A percentile compares a stretch with the other conserved stretches of the same genome.
Evolutionary conservation across 2,113 vertebrate species (phyloP).

Genomic region (Mola mola): DNA sequence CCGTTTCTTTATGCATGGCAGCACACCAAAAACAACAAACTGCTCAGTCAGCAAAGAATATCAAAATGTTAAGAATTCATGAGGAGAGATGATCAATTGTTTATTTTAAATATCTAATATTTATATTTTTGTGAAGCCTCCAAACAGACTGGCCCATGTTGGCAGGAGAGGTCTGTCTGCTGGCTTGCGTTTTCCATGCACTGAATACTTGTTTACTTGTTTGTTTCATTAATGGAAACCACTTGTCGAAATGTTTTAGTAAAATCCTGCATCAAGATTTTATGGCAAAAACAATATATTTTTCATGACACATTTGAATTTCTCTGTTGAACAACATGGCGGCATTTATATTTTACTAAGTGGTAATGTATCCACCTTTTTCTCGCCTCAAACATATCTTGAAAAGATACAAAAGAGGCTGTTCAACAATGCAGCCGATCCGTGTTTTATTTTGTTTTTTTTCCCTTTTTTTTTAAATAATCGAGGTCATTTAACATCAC

Average conservation of each 20-base stretch:
- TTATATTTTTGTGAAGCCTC: constrained; percentile 77
- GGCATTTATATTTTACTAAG: constrained; percentile 83
- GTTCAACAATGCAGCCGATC: too few relatives aligned
- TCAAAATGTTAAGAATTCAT: constrained; percentile 73
- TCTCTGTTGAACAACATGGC: constrained; percentile 81
- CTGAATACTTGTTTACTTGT: constrained; percentile 76
- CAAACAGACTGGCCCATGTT: constrained; percentile 73
- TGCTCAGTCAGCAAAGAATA: constrained; percentile 67
- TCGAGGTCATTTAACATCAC: constrained; percentile 50
- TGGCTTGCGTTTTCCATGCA: constrained; percentile 66
- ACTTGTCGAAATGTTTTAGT: constrained; percentile 82
- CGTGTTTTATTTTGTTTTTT: too few relatives aligned
- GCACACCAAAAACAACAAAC: constrained; percentile 64
- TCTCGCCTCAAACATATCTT: constrained; percentile 63
- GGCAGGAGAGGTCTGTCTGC: constrained; percentile 73
- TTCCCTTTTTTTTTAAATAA: too few relatives aligned
- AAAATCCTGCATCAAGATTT: constrained; percentile 83
- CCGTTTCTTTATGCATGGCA: constrained; percentile 51
- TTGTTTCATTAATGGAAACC: constrained; percentile 83
- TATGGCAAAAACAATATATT: constrained; percentile 81
- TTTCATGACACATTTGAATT: constrained; percentile 84
- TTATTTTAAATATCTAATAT: constrained; percentile 82
- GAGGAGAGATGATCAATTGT: constrained; percentile 78
- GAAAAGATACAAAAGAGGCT: constrained; percentile 64
- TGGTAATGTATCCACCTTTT: constrained; percentile 76